Percentiles rank a stretch among this genome's conserved stretches.
Evolutionary conservation across 2,113 vertebrate genomes (phyloP).

Genomic region (Nymphicus hollandicus): DNA sequence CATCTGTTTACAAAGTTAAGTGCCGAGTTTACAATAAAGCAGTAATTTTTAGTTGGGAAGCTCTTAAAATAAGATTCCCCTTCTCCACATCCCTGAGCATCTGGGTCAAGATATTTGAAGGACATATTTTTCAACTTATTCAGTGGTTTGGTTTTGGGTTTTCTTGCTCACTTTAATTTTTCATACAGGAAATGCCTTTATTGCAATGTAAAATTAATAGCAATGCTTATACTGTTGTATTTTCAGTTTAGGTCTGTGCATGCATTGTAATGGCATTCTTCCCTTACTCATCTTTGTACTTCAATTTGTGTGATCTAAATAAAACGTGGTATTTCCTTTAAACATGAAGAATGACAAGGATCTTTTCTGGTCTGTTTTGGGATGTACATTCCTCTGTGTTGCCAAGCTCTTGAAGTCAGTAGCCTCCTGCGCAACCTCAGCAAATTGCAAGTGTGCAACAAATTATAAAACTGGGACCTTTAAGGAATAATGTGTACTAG

Average conservation of each 20-base stretch:
- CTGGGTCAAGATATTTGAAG: not conserved
- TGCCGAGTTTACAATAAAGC: not conserved
- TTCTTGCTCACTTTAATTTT: not conserved
- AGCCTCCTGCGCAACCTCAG: not conserved
- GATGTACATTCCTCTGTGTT: not conserved
- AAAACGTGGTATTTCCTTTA: not conserved
- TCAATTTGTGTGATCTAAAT: not conserved
- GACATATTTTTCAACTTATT: not conserved
- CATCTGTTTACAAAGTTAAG: conserved; percentile 8
- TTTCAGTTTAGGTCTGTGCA: not conserved
- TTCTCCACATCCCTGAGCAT: not conserved
- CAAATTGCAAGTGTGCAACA: not conserved
- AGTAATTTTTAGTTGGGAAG: conserved; percentile 4
- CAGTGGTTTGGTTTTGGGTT: not conserved
- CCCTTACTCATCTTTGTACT: not conserved
- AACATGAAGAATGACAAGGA: not conserved
- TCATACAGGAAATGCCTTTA: not conserved
- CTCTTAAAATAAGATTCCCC: not conserved
- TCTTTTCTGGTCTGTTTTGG: not conserved
- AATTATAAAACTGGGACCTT: not conserved
- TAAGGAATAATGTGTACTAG: not conserved
- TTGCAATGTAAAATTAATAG: not conserved
- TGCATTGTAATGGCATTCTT: not conserved
- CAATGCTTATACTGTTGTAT: not conserved
- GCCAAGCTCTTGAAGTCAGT: not conserved